Evolutionary conservation across 2,888 invertebrate genomes (phyloP), one percentile per base, ranked within the genome.

Genomic region (Chrysopilus asiliformis): DNA sequence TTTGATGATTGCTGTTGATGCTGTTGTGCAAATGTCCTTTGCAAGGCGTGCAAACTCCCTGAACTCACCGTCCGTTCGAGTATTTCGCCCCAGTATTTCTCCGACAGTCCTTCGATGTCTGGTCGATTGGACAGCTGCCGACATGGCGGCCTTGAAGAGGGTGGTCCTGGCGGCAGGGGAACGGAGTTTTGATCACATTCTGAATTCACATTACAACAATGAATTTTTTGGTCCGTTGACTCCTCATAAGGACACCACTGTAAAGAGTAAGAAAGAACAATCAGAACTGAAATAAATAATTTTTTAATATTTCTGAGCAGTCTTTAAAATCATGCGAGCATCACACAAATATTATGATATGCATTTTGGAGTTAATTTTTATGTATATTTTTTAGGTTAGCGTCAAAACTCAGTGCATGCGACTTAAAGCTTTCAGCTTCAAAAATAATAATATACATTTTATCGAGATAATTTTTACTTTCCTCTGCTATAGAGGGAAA

Each of bases 61-160:
- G 80, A 79, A 29, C 81, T 81, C 7, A 82, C 74, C 2, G 82
- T 81, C 6, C 82, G 67, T 56, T 83, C 82, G 46, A 83, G 64
- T 50, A 82, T 82, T 65, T 82, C 82, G 16, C 78, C 77, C 77
- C 78, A 78, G 52, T 76, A 76, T 55, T 77, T 76, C 57, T 78
- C 77, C 13, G 76, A 75, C 1, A 76, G 64, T 0, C 76, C 75
- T 51, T 77, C 77, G 45, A 75, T 70, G 51, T 76, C 76, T 34
- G 70, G 70, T 44, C 60, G 52, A 26, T 40, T 43, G 8, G 35
- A 24, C 15, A 32, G 42, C 27, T 36, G 39, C 22, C 39, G 29
- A 9, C 20, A 14, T 2, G 60, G 60, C 14, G 61, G 62, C 9
- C 59, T 51, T 19, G 58, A 56, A 31, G 57, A 47, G 30, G 59